Percentiles rank a stretch among this genome's conserved stretches.
phyloP scores from a whole-genome alignment of 2,797 vertebrate species.

The Telmatherina bonti region DNA sequence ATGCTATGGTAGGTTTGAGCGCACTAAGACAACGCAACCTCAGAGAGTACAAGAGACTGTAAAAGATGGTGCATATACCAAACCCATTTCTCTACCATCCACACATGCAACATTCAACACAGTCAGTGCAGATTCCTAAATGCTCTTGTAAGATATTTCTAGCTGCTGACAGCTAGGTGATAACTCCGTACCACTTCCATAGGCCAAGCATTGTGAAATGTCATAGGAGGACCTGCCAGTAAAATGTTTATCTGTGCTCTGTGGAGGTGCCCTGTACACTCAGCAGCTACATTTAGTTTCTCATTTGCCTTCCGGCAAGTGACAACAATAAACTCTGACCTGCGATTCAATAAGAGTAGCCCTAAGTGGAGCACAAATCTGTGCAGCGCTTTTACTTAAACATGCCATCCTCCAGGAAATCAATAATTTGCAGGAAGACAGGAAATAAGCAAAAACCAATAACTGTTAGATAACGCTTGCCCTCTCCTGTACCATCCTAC shows the following conservation, averaged over 20 bases:
- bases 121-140: slow-evolving; percentile 58
- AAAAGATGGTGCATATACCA: slow-evolving; percentile 3
- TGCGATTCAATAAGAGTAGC: slow-evolving; percentile 65
- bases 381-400: slow-evolving; percentile 66
- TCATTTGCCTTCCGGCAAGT: slow-evolving; percentile 68
- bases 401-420: slow-evolving; percentile 77
- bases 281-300: slow-evolving; percentile 73
- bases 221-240: slow-evolving; percentile 50
- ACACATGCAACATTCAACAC: slow-evolving; percentile 61
- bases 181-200: slow-evolving; percentile 64
- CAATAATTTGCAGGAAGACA: slow-evolving; percentile 77
- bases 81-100: slow-evolving; percentile 19
- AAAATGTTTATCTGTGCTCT: slow-evolving; percentile 65
- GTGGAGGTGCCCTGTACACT: slow-evolving; percentile 55
- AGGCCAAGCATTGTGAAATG: slow-evolving; percentile 60
- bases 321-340: slow-evolving; percentile 70
- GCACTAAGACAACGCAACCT: slow-evolving; percentile 20
- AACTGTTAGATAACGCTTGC: slow-evolving; percentile 72
- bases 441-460: slow-evolving; percentile 75
- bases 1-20: slow-evolving; percentile 21
- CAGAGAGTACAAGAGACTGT: neutral
- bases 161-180: slow-evolving; percentile 59
- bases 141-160: slow-evolving; percentile 62
- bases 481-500: slow-evolving; percentile 65
- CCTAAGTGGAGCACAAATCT: slow-evolving; percentile 58